Percentiles rank a stretch among this genome's conserved stretches.
phyloP scores from a whole-genome alignment of 2,797 vertebrate genomes.

The Lacerta viridis region DNA sequence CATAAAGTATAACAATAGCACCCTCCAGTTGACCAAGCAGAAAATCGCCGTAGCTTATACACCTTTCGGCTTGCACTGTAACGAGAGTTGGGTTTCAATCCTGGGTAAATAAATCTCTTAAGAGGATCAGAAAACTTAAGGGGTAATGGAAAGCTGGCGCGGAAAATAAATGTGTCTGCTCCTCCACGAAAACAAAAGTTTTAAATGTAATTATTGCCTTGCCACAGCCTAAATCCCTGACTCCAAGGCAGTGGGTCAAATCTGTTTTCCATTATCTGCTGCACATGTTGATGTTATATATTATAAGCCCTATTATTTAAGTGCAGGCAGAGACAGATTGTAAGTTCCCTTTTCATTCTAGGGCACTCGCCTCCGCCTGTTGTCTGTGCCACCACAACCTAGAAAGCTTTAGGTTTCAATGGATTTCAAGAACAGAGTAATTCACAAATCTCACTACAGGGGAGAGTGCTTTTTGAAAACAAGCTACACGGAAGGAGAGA shows the following conservation, averaged over 20 bases:
- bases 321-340: neutral
- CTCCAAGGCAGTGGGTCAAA: slow-evolving; percentile 17
- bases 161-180: neutral
- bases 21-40: neutral
- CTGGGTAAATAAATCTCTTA: slow-evolving; percentile 20
- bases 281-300: neutral
- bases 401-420: neutral
- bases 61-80: neutral
- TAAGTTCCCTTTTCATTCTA: neutral
- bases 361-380: neutral
- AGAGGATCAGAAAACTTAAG: slow-evolving; percentile 34
- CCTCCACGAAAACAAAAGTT: neutral
- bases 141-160: slow-evolving; percentile 24
- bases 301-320: neutral
- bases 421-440: neutral
- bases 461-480: neutral
- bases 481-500: neutral
- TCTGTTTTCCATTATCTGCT: slow-evolving; percentile 23
- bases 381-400: neutral
- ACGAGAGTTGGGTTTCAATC: slow-evolving; percentile 6
- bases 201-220: slow-evolving; percentile 12
- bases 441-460: neutral
- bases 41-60: too few species aligned
- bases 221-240: slow-evolving; percentile 9
- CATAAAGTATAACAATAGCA: neutral